Conservation (phyloP, 2,113 vertebrate genomes). For the Lontra canadensis region DNA sequence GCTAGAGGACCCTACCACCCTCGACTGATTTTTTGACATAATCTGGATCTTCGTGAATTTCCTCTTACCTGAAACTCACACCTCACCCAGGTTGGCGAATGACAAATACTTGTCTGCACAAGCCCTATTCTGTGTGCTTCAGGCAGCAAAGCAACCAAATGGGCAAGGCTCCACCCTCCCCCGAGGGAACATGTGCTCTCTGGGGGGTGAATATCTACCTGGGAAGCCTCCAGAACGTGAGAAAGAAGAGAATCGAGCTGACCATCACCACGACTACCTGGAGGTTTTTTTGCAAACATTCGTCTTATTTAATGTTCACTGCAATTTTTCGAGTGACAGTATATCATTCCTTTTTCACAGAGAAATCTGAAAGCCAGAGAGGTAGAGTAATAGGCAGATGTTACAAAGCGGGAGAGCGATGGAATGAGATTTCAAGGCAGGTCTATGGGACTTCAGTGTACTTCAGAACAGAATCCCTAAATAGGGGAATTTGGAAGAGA, state of each 20-base stretch:
- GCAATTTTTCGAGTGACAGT: background rate
- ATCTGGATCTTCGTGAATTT: background rate
- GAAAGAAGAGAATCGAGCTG: background rate
- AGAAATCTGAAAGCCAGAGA: background rate
- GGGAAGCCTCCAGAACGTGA: background rate
- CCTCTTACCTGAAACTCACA: background rate
- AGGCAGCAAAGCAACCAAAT: background rate
- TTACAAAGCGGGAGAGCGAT: background rate
- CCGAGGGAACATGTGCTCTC: fast-evolving
- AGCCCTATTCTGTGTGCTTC: background rate
- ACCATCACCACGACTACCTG: fast-evolving
- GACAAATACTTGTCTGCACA: fast-evolving
- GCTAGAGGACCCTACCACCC: background rate
- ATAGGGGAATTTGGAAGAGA: background rate
- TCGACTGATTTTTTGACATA: background rate
- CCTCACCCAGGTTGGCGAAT: no score
- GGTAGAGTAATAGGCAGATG: background rate
- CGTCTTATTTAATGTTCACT: background rate
- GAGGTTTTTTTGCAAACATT: background rate
- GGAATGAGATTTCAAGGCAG: background rate
- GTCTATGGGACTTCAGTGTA: background rate
- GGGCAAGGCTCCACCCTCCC: background rate
- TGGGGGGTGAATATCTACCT: background rate
- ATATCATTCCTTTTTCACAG: background rate
- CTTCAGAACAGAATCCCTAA: fast-evolving